A percentile compares a stretch with the other conserved stretches of the same genome.
Conservation (phyloP, 2,797 vertebrate species). For the Champsocephalus gunnari region DNA sequence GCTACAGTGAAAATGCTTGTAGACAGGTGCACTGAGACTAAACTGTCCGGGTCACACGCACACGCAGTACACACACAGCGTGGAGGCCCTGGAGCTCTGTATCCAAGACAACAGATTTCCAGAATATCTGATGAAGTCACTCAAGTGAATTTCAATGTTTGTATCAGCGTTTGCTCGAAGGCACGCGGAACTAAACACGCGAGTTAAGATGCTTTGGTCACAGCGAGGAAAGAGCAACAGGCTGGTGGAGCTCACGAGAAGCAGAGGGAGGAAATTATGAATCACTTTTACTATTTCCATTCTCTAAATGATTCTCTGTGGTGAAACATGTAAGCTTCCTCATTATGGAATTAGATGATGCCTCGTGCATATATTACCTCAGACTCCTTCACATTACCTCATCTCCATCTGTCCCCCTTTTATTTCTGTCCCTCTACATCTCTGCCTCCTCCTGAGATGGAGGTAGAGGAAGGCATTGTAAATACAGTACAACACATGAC, state of each 20-base stretch:
- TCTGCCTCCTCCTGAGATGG: slow-evolving; percentile 5
- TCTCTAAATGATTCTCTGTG: slow-evolving; percentile 18
- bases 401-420: slow-evolving; percentile 67
- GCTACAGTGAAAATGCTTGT: slow-evolving; percentile 4
- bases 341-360: slow-evolving; percentile 55
- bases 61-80: background rate
- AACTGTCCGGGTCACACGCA: slow-evolving; percentile 36
- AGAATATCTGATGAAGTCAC: slow-evolving; percentile 74
- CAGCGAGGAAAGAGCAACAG: slow-evolving; percentile 54
- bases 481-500: slow-evolving; percentile 17
- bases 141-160: slow-evolving; percentile 77
- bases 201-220: slow-evolving; percentile 18
- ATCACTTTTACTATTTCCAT: slow-evolving; percentile 30
- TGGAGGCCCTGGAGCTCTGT: slow-evolving; percentile 37
- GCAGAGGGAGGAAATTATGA: slow-evolving; percentile 38
- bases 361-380: slow-evolving; percentile 71
- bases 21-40: slow-evolving; percentile 22
- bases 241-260: slow-evolving; percentile 19
- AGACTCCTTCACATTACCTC: slow-evolving; percentile 68
- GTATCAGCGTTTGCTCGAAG: slow-evolving; percentile 58
- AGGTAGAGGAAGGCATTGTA: slow-evolving; percentile 18
- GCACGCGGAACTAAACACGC: slow-evolving; percentile 41
- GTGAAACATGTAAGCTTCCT: slow-evolving; percentile 27
- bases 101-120: slow-evolving; percentile 76
- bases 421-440: slow-evolving; percentile 23